Evolutionary conservation across 2,797 vertebrate species (phyloP), one percentile per base, ranked within the genome.

Genomic region (Gymnopithys bicolor): DNA sequence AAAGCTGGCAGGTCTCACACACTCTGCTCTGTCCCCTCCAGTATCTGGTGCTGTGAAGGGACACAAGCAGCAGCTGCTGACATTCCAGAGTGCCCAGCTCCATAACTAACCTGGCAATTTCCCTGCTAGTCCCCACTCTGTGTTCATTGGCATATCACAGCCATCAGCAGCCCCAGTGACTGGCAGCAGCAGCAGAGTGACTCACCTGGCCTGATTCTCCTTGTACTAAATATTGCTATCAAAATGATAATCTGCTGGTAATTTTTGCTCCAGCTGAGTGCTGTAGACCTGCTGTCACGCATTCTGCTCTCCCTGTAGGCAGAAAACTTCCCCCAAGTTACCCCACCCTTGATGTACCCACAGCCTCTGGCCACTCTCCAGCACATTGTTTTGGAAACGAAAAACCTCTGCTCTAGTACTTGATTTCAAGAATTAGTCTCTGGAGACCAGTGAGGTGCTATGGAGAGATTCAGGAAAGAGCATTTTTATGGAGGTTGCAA

Each of bases 291-390:
- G 86, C 95, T 96, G 58, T 97, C 75, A 95, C 32, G 59, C 92
- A 95, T 81, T 74, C 87, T 90, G 71, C 70, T 94, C 91, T 78
- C 94, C 95, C 96, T 94, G 81, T 93, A 95, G 96, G 97, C 94
- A 59, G 83, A 96, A 91, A 96, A 82, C 91, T 96, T 95, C 94
- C 93, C 48, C 88, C 82, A 84, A 25, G 91, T 97, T 95, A 97
- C 94, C 66, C 96, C 93, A 97, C 92, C 82, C 70, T 81, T 1
- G 0, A 28, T 85, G 67, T 80, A 89, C 95, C 94, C 68, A 48
- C 84, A 91, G 93, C 46, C 83, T 83, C 87, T 97, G 97, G 95
- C 91, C 71, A 48, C 14, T 86, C 25, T 94, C 95, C 96, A 96
- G 93, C 8, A 24, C 33, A 39, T 64, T 88, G 45, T 84, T 95